Percentiles rank a stretch among this genome's conserved stretches.
Conservation (phyloP, 2,888 invertebrate species). For the Leuctra nigra region DNA sequence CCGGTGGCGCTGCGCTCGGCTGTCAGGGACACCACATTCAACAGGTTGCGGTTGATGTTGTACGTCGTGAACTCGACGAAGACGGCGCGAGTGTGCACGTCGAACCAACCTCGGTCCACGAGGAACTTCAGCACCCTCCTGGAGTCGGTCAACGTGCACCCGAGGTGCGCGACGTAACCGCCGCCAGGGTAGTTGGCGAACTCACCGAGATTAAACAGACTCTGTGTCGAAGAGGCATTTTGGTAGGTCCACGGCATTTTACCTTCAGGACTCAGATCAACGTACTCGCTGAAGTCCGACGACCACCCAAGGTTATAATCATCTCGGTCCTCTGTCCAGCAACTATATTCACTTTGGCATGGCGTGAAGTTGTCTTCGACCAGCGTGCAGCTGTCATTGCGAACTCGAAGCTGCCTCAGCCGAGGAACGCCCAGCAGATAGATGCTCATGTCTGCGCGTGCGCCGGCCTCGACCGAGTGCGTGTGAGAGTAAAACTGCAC, state of each 20-base stretch:
- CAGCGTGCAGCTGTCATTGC: background rate
- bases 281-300: background rate
- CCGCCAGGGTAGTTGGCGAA: conserved; percentile 21
- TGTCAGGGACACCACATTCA: conserved; percentile 22
- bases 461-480: conserved; percentile 6
- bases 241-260: conserved; percentile 18
- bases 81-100: conserved; percentile 18
- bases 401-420: conserved; percentile 22
- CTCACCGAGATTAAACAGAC: conserved; percentile 11
- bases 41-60: conserved; percentile 24
- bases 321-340: background rate
- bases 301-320: conserved; percentile 20
- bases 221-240: background rate
- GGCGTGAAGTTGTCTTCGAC: background rate
- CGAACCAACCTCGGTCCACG: conserved; percentile 20
- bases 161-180: conserved; percentile 24
- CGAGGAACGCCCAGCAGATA: conserved; percentile 22
- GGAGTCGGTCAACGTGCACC: conserved; percentile 22
- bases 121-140: conserved; percentile 20
- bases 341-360: background rate
- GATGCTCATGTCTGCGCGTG: conserved; percentile 10
- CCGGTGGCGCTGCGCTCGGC: conserved; percentile 17
- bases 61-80: conserved; percentile 25
- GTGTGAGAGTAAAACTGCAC: conserved; percentile 13
- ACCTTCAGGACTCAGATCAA: background rate